Conservation (phyloP, 2,113 vertebrate species). For the Machaerirhynchus nigripectus region DNA sequence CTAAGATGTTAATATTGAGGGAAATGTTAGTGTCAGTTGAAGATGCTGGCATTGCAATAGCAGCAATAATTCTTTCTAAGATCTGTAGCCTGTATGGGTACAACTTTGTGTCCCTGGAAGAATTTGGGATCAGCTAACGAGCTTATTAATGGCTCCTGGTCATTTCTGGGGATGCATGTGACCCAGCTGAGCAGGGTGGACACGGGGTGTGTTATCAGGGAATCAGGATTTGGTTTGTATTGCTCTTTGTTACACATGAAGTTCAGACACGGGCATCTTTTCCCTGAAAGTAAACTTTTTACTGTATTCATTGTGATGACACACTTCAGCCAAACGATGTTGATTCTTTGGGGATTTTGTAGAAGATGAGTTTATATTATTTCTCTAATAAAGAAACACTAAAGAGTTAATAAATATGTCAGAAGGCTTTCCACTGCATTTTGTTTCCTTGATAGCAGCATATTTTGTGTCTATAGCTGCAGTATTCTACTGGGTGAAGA, state of each 20-base stretch:
- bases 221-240: not conserved
- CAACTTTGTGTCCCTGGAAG: not conserved
- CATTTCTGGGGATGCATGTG: not conserved
- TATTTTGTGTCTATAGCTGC: not conserved
- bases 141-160: not conserved
- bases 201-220: not conserved
- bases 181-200: not conserved
- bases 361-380: not conserved
- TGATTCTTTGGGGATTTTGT: not conserved
- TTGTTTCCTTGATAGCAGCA: conserved; percentile 31
- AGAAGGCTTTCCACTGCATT: not conserved
- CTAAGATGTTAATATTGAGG: not conserved
- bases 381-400: not conserved
- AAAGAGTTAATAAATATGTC: not conserved
- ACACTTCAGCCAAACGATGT: not conserved
- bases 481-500: conserved; percentile 30
- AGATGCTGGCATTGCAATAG: not conserved
- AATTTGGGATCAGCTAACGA: not conserved
- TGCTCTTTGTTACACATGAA: not conserved
- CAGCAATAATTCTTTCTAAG: not conserved
- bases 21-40: not conserved
- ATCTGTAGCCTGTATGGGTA: not conserved
- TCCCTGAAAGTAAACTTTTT: conserved; percentile 3
- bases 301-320: not conserved
- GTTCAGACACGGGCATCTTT: not conserved